Base-by-base conservation (phyloP, 2,797 vertebrate species). In the Myotis myotis region DNA sequence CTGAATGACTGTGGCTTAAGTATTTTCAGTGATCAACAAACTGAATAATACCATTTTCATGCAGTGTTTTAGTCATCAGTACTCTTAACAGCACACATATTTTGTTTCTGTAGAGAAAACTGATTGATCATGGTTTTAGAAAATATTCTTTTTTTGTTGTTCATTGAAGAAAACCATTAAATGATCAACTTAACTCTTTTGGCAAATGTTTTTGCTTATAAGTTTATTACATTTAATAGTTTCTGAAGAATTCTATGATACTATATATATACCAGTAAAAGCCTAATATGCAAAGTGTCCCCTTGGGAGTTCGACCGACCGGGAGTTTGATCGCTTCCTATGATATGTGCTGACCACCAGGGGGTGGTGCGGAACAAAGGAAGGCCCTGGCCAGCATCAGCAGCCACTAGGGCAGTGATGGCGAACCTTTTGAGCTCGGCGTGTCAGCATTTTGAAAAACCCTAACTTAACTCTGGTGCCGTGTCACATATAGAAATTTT, bases 81-180 rank as follows among this genome's bases (percentile, higher is more conserved):
- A 93, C 55, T 53, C 36, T 70, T 86, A 86, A 76, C 7, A 94
- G 60, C 17, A 23, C 20, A 76, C 25, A 33, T 76, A 55, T 87
- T 91, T 74, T 80, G 10, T 92, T 94, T 90, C 17, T 92, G n/a
- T 89, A 90, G 51, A 81, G 72, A 88, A 93, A 91, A 84, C 30
- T 76, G 62, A 86, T 94, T 70, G 33, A 41, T 91, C 47, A 64
- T 87, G 15, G 25, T 80, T 91, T 95, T 51, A 72, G 62, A 83
- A 83, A 66, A 91, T 19, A 19, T 2, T 76, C 8, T 23, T 6
- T 82, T 33, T 13, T 44, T 80, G 47, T 13, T 72, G n/a, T 60
- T 87, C 57, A 33, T 84, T 74, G 64, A 79, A 72, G 71, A 74
- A 93, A 93, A 80, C 10, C 28, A 22, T 91, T n/a, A 89, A 68